These are phyloP conservation scores for Caenorhabditis uteleia DNA, from an alignment of 2,888 invertebrate species.

Conservation along the genomic window DNA sequence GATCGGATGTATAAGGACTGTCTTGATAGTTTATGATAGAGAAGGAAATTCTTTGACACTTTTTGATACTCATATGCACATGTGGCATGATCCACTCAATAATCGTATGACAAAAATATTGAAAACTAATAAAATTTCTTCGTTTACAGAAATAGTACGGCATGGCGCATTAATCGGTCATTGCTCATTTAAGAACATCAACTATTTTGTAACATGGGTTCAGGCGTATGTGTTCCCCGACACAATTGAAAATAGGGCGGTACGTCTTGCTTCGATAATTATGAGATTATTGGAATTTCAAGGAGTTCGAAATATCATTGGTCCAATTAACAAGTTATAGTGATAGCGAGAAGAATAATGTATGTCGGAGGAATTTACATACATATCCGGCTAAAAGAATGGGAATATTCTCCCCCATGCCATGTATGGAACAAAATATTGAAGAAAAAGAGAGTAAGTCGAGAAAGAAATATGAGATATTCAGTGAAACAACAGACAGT, in stretches of 20 bases:
- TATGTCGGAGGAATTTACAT: neutral
- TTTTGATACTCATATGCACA: constrained; percentile 37
- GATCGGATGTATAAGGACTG: constrained; percentile 38
- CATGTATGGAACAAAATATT: no score
- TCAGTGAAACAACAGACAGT: no score
- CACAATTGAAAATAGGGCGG: constrained; percentile 3
- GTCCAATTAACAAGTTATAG: constrained; percentile 18
- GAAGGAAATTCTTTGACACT: constrained; percentile 19
- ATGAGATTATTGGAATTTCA: no score
- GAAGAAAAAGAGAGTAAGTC: no score
- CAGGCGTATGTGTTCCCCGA: constrained; percentile 28
- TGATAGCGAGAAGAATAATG: no score
- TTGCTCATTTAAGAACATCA: constrained; percentile 13
- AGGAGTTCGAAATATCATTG: constrained; percentile 35
- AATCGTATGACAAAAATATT: constrained; percentile 1
- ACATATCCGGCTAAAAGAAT: no score
- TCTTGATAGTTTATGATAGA: constrained; percentile 30
- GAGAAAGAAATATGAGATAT: no score
- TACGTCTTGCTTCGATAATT: constrained; percentile 2
- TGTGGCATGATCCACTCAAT: constrained; percentile 5
- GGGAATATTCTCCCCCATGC: no score
- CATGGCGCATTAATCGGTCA: constrained; percentile 31
- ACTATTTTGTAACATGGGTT: constrained; percentile 24
- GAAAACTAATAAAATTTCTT: neutral
- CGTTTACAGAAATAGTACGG: constrained; percentile 9